A percentile compares a stretch with the other conserved stretches of the same genome.
phyloP scores from a whole-genome alignment of 2,888 invertebrate species.

The Eristalis tenax region DNA sequence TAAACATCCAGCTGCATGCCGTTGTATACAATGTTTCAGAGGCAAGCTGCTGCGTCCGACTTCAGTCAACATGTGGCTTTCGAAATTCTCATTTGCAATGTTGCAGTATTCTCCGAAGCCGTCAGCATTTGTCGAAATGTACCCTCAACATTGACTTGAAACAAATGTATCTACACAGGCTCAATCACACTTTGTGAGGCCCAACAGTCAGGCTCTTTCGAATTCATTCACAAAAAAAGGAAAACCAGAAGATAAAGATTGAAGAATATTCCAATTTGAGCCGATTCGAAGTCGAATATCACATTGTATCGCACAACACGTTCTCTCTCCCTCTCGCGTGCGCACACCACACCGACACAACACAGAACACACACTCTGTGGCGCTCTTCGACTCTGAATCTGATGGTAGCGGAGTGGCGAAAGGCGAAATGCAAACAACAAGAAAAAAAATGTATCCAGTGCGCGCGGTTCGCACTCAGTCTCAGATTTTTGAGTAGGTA shows the following conservation, averaged over 20 bases:
- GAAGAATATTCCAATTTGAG: neutral
- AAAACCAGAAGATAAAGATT: neutral
- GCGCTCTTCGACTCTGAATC: neutral
- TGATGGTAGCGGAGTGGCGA: conserved; percentile 22
- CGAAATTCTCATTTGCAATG: neutral
- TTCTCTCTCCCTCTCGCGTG: neutral
- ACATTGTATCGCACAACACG: neutral
- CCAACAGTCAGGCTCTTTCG: neutral
- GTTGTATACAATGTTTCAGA: neutral
- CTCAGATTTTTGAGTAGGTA: conserved; percentile 72
- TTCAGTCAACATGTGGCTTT: neutral
- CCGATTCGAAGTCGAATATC: conserved; percentile 52
- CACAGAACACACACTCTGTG: neutral
- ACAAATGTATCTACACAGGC: neutral
- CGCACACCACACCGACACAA: neutral
- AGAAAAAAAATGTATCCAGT: conserved; percentile 65
- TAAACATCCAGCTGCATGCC: neutral
- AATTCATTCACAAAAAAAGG: neutral
- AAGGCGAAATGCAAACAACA: conserved; percentile 11
- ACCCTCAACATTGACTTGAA: neutral
- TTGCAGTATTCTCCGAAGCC: neutral
- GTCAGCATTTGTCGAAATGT: neutral
- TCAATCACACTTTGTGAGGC: neutral
- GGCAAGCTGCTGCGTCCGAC: neutral
- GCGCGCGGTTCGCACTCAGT: conserved; percentile 66